phyloP scores from a whole-genome alignment of 35 echinoderm and acorn worm genomes.

The Ptychodera flava region DNA sequence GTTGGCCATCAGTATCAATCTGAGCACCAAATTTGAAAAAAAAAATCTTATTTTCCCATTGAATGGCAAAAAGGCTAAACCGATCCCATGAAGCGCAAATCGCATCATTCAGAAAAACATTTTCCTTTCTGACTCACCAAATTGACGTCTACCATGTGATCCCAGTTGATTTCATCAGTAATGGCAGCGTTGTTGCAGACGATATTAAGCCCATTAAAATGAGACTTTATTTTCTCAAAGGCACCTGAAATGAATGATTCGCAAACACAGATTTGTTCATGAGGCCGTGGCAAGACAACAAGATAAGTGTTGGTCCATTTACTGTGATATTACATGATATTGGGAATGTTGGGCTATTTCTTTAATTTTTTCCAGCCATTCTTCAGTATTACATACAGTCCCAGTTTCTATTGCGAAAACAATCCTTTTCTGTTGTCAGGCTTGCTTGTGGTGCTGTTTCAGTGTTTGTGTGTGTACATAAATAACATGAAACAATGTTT shows the following conservation, averaged over 20 bases:
- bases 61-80: background rate
- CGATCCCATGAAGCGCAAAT: background rate
- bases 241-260: conserved; percentile 43
- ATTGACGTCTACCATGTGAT: conserved; percentile 67
- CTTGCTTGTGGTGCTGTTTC: no score
- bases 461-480: no score
- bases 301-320: no score
- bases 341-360: background rate
- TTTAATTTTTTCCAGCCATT: no score
- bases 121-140: conserved; percentile 38
- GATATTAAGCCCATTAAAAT: conserved; percentile 60
- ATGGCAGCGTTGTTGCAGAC: conserved; percentile 95
- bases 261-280: background rate
- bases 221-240: conserved; percentile 55
- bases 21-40: no score
- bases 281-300: no score
- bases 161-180: conserved; percentile 60
- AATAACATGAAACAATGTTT: no score
- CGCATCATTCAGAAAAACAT: background rate
- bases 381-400: no score
- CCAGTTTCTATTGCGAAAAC: no score
- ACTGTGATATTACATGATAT: background rate
- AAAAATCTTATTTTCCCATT: background rate
- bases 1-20: background rate
- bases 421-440: no score